A percentile compares a stretch with the other conserved stretches of the same genome.
phyloP scores from a whole-genome alignment of 2,113 vertebrate genomes.

The Entomyzon cyanotis region DNA sequence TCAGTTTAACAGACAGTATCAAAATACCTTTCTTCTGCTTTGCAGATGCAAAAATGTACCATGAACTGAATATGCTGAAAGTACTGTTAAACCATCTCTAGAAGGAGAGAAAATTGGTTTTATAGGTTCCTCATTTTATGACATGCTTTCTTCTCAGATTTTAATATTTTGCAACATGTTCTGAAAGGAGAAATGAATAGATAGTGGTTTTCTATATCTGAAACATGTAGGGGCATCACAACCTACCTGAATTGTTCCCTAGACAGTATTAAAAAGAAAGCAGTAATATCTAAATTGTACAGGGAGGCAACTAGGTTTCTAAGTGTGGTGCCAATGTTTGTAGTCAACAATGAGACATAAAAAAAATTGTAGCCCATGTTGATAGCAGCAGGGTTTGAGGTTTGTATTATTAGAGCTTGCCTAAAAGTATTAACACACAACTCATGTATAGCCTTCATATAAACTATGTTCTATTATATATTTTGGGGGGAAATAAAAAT shows the following conservation, averaged over 20 bases:
- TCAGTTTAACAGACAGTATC: slow-evolving; percentile 42
- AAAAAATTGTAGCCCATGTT: slow-evolving; percentile 61
- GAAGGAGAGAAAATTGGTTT: slow-evolving; percentile 63
- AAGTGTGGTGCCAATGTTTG: slow-evolving; percentile 65
- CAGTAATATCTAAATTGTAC: slow-evolving; percentile 58
- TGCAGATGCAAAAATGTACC: slow-evolving; percentile 43
- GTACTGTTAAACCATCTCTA: slow-evolving; percentile 59
- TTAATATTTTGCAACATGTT: slow-evolving; percentile 64
- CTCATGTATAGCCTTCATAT: slow-evolving; percentile 53
- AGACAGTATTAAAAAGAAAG: slow-evolving; percentile 57
- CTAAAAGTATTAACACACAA: slow-evolving; percentile 66
- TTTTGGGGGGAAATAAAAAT: slow-evolving; percentile 53
- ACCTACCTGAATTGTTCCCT: slow-evolving; percentile 65
- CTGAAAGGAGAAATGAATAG: slow-evolving; percentile 62
- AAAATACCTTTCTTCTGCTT: slow-evolving; percentile 39
- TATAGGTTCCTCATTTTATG: slow-evolving; percentile 64
- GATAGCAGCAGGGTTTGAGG: slow-evolving; percentile 57
- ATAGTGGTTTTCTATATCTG: slow-evolving; percentile 55
- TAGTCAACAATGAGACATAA: slow-evolving; percentile 65
- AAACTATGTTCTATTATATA: slow-evolving; percentile 56
- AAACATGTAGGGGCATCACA: slow-evolving; percentile 60
- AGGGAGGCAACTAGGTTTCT: slow-evolving; percentile 55
- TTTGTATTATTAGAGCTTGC: slow-evolving; percentile 64
- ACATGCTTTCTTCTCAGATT: slow-evolving; percentile 54
- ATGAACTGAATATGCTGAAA: slow-evolving; percentile 48